Conservation (phyloP, 2,888 invertebrate genomes). For the Ochropacha duplaris region DNA sequence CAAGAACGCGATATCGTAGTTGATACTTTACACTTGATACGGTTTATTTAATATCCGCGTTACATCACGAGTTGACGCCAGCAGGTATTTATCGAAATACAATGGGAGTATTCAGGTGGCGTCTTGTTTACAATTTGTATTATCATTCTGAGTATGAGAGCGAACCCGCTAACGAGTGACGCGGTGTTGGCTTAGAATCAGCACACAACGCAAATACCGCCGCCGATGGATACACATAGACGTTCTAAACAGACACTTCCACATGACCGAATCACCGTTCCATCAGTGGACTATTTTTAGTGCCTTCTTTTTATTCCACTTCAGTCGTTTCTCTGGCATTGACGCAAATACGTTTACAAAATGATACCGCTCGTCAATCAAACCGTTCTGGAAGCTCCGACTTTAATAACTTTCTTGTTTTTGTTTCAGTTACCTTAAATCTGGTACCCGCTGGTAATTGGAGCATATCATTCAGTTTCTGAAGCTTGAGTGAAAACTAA, state of each 20-base stretch:
- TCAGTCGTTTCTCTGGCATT: constrained; percentile 61
- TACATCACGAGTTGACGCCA: constrained; percentile 32
- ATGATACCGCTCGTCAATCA: constrained; percentile 45
- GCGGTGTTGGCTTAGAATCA: constrained; percentile 66
- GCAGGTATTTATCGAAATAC: constrained; percentile 51
- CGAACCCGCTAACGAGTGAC: constrained; percentile 61
- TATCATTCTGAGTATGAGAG: constrained; percentile 59
- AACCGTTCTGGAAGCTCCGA: constrained; percentile 22
- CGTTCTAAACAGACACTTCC: constrained; percentile 49
- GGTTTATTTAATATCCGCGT: constrained; percentile 35
- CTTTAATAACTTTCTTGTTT: constrained; percentile 42
- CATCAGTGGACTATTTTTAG: constrained; percentile 68
- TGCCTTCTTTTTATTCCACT: constrained; percentile 65
- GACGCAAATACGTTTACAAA: constrained; percentile 58
- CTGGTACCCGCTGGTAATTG: constrained; percentile 59
- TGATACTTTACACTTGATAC: too few relatives aligned
- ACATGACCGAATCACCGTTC: constrained; percentile 71
- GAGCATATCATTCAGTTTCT: constrained; percentile 70
- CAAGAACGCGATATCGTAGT: constrained; percentile 37
- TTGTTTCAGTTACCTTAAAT: constrained; percentile 79
- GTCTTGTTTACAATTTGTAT: constrained; percentile 65
- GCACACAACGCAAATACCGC: constrained; percentile 56
- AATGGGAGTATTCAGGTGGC: constrained; percentile 47
- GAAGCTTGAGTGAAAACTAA: constrained; percentile 42
- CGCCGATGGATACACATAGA: constrained; percentile 40